Evolutionary conservation across 2,888 invertebrate species (phyloP), one percentile per base, ranked within the genome.

Genomic region (Ormyrus nitidulus): DNA sequence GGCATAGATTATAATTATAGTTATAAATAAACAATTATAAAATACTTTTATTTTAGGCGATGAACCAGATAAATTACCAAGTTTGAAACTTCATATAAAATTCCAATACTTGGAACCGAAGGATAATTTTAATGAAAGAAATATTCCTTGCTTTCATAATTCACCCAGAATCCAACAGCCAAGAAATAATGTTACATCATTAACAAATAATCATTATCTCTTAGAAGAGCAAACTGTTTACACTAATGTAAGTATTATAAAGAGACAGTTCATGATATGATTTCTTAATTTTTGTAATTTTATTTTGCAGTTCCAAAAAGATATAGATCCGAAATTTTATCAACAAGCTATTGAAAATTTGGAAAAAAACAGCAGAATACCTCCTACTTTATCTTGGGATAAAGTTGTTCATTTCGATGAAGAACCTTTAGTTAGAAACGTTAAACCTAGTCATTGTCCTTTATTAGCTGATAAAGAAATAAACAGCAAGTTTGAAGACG

Each of bases 11-110:
- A 34, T 34, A 34, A 34, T 34, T 34, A 34, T 34, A 34, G 3
- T 34, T 34, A 34, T 34, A 34, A 34, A 34, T 34, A 34, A 34
- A 34, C 34, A 34, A 34, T 34, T 34, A 34, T 44, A 46, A 70
- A 51, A 54, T 46, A 62, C 34, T 56, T 49, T 64, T 72, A 9
- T 76, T 66, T 8, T n/a, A 84, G 84, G 54, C 74, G 82, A 85
- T 64, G 81, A 83, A 0, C 84, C 90, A 9, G 89, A 91, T 49
- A 65, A 65, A 66, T 58, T 54, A 13, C 91, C 93, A 0, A 92
- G 89, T 64, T 88, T 93, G 49, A 92, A 93, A 81, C 87, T 93
- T 0, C 92, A 92, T 84, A 88, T 93, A 85, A 91, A 90, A 80
- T 84, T 93, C 9, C 91, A 91, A 82, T 92, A 91, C 81, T 62